Conservation (phyloP, 1,140 invertebrate species). For the Drosophila kepulauana region DNA sequence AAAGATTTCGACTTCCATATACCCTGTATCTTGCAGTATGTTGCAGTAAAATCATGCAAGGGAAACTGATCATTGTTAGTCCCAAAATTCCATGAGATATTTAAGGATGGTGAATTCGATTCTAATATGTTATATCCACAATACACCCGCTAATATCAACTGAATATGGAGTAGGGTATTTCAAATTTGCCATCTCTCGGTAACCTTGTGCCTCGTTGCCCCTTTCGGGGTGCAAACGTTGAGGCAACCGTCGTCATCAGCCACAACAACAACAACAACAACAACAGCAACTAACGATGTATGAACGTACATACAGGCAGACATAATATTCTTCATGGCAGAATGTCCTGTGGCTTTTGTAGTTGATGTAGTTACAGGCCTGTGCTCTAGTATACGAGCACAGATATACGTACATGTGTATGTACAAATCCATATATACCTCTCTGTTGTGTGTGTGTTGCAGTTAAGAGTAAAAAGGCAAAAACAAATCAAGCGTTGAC, state of each 20-base stretch:
- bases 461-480: conserved; percentile 80
- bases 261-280: conserved; percentile 25
- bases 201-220: conserved; percentile 72
- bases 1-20: background rate
- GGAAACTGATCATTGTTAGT: too few species aligned
- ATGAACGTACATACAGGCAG: conserved; percentile 33
- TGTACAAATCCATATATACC: too few species aligned
- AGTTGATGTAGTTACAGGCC: conserved; percentile 63
- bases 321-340: conserved; percentile 75
- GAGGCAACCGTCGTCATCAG: conserved; percentile 29
- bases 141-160: background rate
- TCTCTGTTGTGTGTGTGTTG: conserved; percentile 53
- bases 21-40: background rate
- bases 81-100: background rate
- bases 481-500: conserved; percentile 77
- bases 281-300: conserved; percentile 16
- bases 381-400: conserved; percentile 31
- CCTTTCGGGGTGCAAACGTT: conserved; percentile 40
- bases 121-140: background rate
- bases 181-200: conserved; percentile 64
- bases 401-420: too few species aligned
- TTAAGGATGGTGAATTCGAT: background rate
- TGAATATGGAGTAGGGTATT: conserved; percentile 26
- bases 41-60: background rate
- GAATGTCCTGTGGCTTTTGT: conserved; percentile 79